These are phyloP conservation scores for Caenorhabditis inopinata DNA, from an alignment of 1,140 invertebrate species.

Conservation along the genomic window DNA sequence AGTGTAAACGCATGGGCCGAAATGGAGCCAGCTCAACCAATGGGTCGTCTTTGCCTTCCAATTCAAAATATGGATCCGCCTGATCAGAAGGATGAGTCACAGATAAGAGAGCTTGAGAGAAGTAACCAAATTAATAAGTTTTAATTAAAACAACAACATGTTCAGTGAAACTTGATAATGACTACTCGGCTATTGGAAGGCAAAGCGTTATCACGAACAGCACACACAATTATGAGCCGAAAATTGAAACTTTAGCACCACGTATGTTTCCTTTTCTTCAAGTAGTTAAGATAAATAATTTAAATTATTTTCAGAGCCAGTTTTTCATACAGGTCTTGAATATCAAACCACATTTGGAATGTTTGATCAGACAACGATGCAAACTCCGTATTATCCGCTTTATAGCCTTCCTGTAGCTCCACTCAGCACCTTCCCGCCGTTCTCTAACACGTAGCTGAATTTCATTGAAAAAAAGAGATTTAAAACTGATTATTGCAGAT, in stretches of 20 bases:
- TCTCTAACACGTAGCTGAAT: background rate
- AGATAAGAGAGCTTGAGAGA: background rate
- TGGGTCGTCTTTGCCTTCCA: background rate
- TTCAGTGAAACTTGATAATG: constrained; percentile 11
- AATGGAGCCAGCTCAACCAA: background rate
- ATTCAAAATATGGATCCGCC: constrained; percentile 22
- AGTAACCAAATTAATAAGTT: background rate
- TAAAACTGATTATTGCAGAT: too few species aligned
- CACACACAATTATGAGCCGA: background rate
- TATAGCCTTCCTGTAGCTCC: background rate
- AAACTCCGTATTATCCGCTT: background rate
- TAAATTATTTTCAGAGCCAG: background rate
- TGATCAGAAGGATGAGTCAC: constrained; percentile 16
- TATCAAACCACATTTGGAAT: background rate
- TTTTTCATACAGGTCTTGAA: background rate
- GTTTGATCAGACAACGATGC: background rate
- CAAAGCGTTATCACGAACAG: background rate
- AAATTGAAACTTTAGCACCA: background rate
- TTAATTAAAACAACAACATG: background rate
- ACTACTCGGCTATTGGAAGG: background rate
- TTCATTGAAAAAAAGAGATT: too few species aligned
- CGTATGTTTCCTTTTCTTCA: background rate
- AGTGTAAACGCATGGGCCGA: background rate
- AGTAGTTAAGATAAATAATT: background rate
- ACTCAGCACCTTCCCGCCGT: background rate